These are phyloP conservation scores for Onychomys leucogaster DNA, from an alignment of 2,797 vertebrate genomes.

Conservation along the genomic window DNA sequence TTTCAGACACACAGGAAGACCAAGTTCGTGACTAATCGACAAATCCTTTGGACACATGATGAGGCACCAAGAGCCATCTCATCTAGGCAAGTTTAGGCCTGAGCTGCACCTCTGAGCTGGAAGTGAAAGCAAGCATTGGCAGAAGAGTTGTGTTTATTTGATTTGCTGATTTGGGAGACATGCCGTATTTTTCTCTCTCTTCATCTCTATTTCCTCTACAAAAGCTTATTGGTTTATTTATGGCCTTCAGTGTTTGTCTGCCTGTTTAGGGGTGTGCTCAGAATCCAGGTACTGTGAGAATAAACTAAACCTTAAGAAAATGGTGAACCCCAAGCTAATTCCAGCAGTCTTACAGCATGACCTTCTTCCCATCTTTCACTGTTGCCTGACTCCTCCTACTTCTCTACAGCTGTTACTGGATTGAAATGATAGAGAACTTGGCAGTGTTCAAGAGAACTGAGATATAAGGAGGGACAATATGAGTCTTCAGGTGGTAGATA, in stretches of 20 bases:
- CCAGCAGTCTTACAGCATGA: neutral
- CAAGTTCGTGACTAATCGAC: conserved; percentile 88
- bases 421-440: conserved; percentile 32
- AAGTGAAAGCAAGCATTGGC: conserved; percentile 69
- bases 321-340: neutral
- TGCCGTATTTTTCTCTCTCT: neutral
- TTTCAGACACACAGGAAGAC: conserved; percentile 86
- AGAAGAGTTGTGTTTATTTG: conserved; percentile 81
- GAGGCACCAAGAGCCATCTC: conserved; percentile 86
- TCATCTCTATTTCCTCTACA: neutral
- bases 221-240: conserved; percentile 42
- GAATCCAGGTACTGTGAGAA: neutral
- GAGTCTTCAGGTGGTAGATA: neutral
- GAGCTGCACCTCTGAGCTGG: conserved; percentile 82
- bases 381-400: neutral
- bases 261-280: neutral
- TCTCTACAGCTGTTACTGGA: neutral
- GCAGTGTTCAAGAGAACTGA: neutral
- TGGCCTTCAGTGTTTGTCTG: neutral
- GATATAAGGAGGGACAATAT: neutral
- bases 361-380: neutral
- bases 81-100: conserved; percentile 85
- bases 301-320: neutral
- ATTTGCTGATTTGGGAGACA: conserved; percentile 75
- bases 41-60: conserved; percentile 81